Base-by-base conservation (phyloP, 2,888 invertebrate genomes). In the Dynastes tityus region DNA sequence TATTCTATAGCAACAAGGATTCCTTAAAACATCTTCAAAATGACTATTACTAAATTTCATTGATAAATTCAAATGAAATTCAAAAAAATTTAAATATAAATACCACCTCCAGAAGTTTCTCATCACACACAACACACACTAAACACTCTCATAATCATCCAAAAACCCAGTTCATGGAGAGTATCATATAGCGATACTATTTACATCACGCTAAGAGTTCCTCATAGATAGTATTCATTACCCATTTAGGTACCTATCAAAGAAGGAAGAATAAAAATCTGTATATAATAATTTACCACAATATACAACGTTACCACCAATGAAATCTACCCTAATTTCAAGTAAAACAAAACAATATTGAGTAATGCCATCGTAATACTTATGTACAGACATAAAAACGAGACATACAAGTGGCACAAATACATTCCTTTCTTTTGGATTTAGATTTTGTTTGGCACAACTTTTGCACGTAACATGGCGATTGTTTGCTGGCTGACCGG, bases 401-500 rank as follows among this genome's bases (percentile, higher is more conserved):
- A 45, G 32, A 58, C 53, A 76, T 45, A 45, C 45, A 11, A 45
- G 27, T 32, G 63, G 32, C 63, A 13, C 27, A 5, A 16, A 16
- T 58, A 58, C n/a, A 8, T 58, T 58, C 1, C 13, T 49, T 22
- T 11, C 27, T 68, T 51, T 51, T 13, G 29, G 55, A 73, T 74
- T 82, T 82, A 83, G 68, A 81, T 84, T 82, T 87, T 86, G 79
- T 86, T 87, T 84, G 89, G 88, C 84, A 89, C 88, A 77, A 89
- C 88, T 83, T 88, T 88, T 65, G 88, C 88, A 77, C 89, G 85
- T 79, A 89, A 85, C 85, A 87, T 85, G 61, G 87, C 87, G 70
- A 89, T 88, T 13, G 89, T 89, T 82, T 89, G 89, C 82, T 89
- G 89, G 79, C 88, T 89, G 16, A 89, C 88, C 1, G 91, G 91